These are phyloP conservation scores for Geodia barretti DNA, from an alignment of 37 sponge, comb jelly and placozoan genomes.

Conservation along the genomic window DNA sequence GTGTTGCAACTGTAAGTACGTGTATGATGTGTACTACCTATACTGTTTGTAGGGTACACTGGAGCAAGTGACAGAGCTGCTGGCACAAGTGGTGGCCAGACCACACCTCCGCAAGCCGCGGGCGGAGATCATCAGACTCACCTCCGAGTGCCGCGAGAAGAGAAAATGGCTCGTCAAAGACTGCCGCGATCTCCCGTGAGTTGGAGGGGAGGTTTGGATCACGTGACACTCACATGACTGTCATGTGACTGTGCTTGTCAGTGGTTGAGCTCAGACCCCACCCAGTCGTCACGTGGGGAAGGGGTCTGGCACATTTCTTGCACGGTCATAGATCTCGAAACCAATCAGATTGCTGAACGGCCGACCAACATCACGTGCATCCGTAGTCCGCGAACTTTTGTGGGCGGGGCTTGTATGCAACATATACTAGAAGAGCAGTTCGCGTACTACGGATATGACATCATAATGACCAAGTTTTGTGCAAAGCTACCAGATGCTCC, in stretches of 20 bases:
- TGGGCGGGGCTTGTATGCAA: too few species aligned
- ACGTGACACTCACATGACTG: background rate
- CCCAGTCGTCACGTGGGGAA: background rate
- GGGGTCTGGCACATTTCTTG: background rate
- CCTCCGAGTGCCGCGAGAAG: slow-evolving; percentile 31
- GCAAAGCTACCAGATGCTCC: too few species aligned
- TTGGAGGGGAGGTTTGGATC: background rate
- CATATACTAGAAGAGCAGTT: too few species aligned
- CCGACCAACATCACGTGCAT: background rate
- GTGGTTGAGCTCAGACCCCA: background rate
- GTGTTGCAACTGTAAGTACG: too few species aligned
- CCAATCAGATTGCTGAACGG: background rate
- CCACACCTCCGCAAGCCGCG: slow-evolving; percentile 72
- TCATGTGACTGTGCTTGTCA: background rate
- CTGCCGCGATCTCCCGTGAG: background rate
- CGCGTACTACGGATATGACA: too few species aligned
- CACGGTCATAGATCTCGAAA: background rate
- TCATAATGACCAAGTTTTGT: too few species aligned
- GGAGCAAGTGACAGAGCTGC: slow-evolving; percentile 69
- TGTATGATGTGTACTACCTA: too few species aligned
- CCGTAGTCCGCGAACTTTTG: too few species aligned
- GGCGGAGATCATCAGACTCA: slow-evolving; percentile 67
- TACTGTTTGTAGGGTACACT: slow-evolving; percentile 54
- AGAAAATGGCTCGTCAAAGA: slow-evolving; percentile 7
- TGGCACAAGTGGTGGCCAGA: slow-evolving; percentile 81